phyloP scores from a whole-genome alignment of 1,140 invertebrate genomes.

The Aphaenogaster floridana region DNA sequence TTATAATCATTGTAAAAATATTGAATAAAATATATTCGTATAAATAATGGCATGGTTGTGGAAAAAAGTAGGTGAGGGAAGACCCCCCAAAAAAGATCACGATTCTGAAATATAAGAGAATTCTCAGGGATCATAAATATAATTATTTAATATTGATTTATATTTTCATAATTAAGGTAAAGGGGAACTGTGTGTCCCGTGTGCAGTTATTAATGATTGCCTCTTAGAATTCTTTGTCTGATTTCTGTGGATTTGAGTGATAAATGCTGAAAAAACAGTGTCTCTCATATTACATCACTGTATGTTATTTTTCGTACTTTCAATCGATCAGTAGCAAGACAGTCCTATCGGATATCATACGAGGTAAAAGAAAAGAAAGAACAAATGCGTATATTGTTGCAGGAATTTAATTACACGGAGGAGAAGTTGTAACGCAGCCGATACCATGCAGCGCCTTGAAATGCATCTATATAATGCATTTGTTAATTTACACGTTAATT shows the following conservation, averaged over 20 bases:
- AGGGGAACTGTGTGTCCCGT: background rate
- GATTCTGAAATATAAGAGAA: background rate
- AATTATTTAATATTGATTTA: constrained; percentile 7
- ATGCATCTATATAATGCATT: background rate
- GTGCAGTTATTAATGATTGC: background rate
- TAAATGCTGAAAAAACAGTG: background rate
- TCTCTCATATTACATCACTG: background rate
- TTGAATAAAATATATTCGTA: constrained; percentile 31
- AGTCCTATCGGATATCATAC: background rate
- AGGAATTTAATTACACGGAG: constrained; percentile 35
- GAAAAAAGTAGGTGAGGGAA: background rate
- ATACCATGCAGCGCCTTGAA: background rate
- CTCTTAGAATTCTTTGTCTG: background rate
- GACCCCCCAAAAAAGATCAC: background rate
- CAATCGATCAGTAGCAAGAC: background rate
- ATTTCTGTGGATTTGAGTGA: background rate
- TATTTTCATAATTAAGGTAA: background rate
- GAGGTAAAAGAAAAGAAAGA: background rate
- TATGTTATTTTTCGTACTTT: background rate
- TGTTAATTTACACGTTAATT: background rate
- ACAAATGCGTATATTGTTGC: constrained; percentile 44
- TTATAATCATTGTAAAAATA: constrained; percentile 17
- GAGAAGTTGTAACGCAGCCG: background rate
- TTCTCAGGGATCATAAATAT: background rate
- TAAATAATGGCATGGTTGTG: background rate